phyloP scores from a whole-genome alignment of 2,113 vertebrate species.

The Nothoprocta pentlandii region DNA sequence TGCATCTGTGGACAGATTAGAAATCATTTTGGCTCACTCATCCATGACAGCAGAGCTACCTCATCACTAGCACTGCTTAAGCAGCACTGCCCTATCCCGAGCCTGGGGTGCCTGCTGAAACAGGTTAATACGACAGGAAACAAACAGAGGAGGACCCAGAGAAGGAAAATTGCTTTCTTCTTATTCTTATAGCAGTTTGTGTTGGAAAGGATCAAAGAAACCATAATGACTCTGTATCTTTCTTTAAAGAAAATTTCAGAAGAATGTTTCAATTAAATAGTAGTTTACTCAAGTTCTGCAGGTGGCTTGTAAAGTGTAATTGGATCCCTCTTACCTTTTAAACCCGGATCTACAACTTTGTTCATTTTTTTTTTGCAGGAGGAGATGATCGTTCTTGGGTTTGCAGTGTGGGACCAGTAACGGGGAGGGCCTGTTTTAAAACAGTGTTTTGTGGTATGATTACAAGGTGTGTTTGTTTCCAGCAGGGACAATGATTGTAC shows the following conservation, averaged over 20 bases:
- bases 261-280: constrained; percentile 49
- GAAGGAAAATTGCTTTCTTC: constrained; percentile 36
- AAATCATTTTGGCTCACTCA: constrained; percentile 1
- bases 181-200: neutral
- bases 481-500: constrained; percentile 2
- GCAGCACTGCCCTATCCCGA: neutral
- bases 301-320: constrained; percentile 67
- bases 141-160: neutral
- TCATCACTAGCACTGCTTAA: neutral
- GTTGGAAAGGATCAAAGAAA: constrained; percentile 55
- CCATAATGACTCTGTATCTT: constrained; percentile 13
- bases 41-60: neutral
- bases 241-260: constrained; percentile 47
- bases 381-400: neutral
- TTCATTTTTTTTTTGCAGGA: constrained; percentile 3
- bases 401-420: neutral
- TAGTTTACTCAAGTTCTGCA: constrained; percentile 45
- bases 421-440: constrained; percentile 11
- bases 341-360: constrained; percentile 35
- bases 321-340: constrained; percentile 48
- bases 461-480: constrained; percentile 51
- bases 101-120: neutral
- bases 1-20: neutral
- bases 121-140: neutral
- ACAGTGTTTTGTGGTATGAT: neutral